Base-by-base conservation (phyloP, 2,888 invertebrate species). In the Hermaeophaga mercurialis region DNA sequence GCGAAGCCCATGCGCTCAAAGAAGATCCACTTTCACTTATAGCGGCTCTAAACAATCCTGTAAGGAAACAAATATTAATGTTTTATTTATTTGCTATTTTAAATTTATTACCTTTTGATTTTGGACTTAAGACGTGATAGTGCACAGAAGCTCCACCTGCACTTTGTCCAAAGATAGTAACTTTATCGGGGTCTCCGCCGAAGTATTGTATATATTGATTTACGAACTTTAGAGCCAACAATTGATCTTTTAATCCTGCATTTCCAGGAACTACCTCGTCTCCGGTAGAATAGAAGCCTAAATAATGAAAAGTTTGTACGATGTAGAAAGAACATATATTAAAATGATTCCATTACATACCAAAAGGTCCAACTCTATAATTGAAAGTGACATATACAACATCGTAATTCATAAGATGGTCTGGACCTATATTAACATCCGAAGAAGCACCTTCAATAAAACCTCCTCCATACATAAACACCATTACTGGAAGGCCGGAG, bases 331-430 rank as follows among this genome's bases (percentile, higher is more conserved):
- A 15, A 36, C 19, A 22, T 18, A 31, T n/a, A n/a, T n/a, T n/a
- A n/a, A n/a, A n/a, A n/a, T n/a, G n/a, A n/a, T n/a, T n/a, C n/a
- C n/a, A n/a, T 33, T 43, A 2, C 15, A 53, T 57, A 65, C 86
- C 89, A 53, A 89, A 71, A 0, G 87, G 85, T 41, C 89, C 89
- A 9, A 89, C 67, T 34, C 90, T 80, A 67, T 89, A 90, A 73
- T 86, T 88, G 0, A 89, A 68, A 1, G 86, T 86, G 0, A 89
- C 87, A 0, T 85, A 77, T 1, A 90, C 82, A 2, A 87, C 79
- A 62, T 87, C 83, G 31, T 79, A 74, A 45, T 85, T 83, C 83
- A 90, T 84, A 0, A 90, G 65, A 59, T 57, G 63, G 28, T 68
- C 45, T n/a, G 68, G 64, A 22, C 75, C 77, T 24, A 69, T 70